A percentile compares a stretch with the other conserved stretches of the same genome.
Evolutionary conservation across 2,113 vertebrate species (phyloP).

Genomic region (Stigmatopora nigra): DNA sequence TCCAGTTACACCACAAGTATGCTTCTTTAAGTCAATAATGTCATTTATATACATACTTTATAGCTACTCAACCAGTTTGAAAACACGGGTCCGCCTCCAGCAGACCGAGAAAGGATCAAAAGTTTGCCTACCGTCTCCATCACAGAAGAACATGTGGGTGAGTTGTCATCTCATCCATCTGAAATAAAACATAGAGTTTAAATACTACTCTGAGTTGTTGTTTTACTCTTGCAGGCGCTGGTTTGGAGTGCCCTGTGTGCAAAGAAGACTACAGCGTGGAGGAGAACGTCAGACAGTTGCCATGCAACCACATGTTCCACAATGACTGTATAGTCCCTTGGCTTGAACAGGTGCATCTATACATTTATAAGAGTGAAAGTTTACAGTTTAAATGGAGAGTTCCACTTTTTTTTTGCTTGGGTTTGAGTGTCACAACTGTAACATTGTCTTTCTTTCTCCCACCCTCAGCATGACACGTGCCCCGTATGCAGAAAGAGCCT

Average conservation of each 20-base stretch:
- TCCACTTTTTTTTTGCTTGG: no score
- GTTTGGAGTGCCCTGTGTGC: conserved; percentile 94
- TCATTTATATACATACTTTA: neutral
- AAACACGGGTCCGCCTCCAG: conserved; percentile 94
- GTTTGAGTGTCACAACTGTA: neutral
- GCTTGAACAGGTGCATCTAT: conserved; percentile 86
- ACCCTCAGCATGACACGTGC: conserved; percentile 87
- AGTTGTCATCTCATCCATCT: conserved; percentile 27
- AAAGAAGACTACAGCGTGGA: conserved; percentile 90
- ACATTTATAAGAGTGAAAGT: no score
- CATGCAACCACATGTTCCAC: conserved; percentile 97
- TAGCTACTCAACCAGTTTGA: conserved; percentile 98
- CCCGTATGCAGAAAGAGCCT: conserved; percentile 96
- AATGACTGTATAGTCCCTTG: conserved; percentile 94
- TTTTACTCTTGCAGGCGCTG: conserved; percentile 73
- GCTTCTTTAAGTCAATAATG: neutral
- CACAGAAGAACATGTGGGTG: conserved; percentile 90
- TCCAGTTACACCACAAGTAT: neutral
- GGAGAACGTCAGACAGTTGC: conserved; percentile 86
- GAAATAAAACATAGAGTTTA: neutral
- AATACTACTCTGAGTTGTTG: neutral
- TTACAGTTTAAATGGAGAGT: no score
- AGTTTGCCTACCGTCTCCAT: conserved; percentile 86
- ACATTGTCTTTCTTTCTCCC: neutral
- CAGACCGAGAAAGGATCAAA: conserved; percentile 92